These are phyloP conservation scores for Thalassophryne amazonica DNA, from an alignment of 2,797 vertebrate genomes.

Conservation along the genomic window DNA sequence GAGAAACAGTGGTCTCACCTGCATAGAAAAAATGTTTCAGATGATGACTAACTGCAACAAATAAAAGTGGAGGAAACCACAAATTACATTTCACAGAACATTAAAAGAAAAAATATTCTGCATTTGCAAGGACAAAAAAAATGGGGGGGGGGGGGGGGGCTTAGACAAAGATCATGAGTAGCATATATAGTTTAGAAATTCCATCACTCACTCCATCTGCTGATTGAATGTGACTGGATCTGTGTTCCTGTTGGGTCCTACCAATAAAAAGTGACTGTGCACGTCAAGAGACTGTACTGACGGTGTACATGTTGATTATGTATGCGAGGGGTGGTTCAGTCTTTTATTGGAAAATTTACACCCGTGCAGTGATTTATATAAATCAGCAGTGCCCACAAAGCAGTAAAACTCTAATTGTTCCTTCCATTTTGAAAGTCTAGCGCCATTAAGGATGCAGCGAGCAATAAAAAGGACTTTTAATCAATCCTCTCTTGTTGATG, in stretches of 20 bases:
- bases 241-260: slow-evolving; percentile 53
- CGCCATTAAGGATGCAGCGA: slow-evolving; percentile 80
- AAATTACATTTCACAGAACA: slow-evolving; percentile 6
- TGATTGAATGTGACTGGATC: slow-evolving; percentile 49
- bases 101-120: slow-evolving; percentile 1
- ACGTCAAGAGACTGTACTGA: slow-evolving; percentile 55
- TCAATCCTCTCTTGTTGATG: slow-evolving; percentile 83
- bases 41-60: not conserved
- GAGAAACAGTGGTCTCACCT: not conserved
- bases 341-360: slow-evolving; percentile 83
- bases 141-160: no score
- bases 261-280: slow-evolving; percentile 65
- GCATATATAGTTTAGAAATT: slow-evolving; percentile 41
- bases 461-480: slow-evolving; percentile 85
- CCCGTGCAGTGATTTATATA: slow-evolving; percentile 83
- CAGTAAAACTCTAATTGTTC: slow-evolving; percentile 86
- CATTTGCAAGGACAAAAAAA: no score
- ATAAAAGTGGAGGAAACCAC: not conserved
- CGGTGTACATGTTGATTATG: slow-evolving; percentile 77
- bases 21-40: not conserved
- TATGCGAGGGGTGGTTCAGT: slow-evolving; percentile 74
- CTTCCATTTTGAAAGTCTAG: slow-evolving; percentile 83
- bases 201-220: slow-evolving; percentile 53
- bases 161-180: no score
- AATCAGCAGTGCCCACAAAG: slow-evolving; percentile 82